Percentiles rank a stretch among this genome's conserved stretches.
Conservation (phyloP, 2,797 vertebrate species). For the Chaunax sp. region DNA sequence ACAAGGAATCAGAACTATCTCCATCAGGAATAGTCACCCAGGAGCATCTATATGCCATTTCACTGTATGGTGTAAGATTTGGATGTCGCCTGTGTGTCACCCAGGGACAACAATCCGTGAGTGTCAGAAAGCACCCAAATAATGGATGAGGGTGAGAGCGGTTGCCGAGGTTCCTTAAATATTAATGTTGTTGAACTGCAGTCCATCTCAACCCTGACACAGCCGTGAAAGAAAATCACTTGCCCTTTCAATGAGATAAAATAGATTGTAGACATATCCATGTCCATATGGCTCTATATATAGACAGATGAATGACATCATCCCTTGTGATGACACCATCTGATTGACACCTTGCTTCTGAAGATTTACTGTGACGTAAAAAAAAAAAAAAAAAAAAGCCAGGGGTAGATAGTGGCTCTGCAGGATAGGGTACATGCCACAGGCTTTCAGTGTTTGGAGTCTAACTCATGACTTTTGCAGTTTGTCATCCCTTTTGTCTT, state of each 20-base stretch:
- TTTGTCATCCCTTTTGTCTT: constrained; percentile 22
- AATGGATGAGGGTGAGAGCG: constrained; percentile 75
- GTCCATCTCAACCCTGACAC: constrained; percentile 72
- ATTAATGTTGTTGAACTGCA: constrained; percentile 78
- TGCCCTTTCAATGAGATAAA: constrained; percentile 71
- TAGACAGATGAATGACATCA: constrained; percentile 55
- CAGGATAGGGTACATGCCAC: constrained; percentile 21
- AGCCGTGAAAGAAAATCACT: constrained; percentile 69
- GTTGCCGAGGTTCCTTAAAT: constrained; percentile 73
- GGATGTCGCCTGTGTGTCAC: constrained; percentile 55
- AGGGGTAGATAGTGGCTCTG: background rate
- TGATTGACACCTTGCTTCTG: constrained; percentile 55
- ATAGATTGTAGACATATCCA: constrained; percentile 56
- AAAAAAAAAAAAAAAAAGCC: background rate
- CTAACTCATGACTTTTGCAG: constrained; percentile 38
- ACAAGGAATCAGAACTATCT: constrained; percentile 27
- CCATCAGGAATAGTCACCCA: constrained; percentile 16
- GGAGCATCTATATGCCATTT: constrained; percentile 39
- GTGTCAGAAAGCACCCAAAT: constrained; percentile 70
- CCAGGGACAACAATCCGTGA: constrained; percentile 68
- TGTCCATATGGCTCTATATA: constrained; percentile 47
- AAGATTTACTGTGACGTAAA: constrained; percentile 49
- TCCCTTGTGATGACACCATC: constrained; percentile 43
- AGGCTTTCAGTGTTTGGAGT: constrained; percentile 24
- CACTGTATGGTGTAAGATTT: constrained; percentile 45